Conservation (phyloP, 1,140 invertebrate species). For the Saxidomus purpurata region DNA sequence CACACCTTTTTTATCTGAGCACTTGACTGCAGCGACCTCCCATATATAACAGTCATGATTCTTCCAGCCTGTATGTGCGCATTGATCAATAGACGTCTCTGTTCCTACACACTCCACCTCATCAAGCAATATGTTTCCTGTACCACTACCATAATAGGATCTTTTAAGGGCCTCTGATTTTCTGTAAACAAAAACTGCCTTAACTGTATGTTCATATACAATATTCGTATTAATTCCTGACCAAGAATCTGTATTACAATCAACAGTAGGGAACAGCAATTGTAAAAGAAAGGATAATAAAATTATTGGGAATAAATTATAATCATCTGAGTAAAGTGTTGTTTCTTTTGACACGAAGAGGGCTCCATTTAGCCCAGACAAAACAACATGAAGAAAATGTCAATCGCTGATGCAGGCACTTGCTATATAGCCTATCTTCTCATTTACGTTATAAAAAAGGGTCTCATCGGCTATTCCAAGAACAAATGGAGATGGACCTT, state of each 20-base stretch:
- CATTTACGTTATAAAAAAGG: no score
- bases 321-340: no score
- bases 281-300: not conserved
- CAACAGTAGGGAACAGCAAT: not conserved
- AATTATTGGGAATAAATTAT: no score
- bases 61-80: constrained; percentile 43
- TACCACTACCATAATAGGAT: not conserved
- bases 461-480: no score
- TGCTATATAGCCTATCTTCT: no score
- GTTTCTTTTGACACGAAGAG: no score
- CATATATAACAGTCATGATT: constrained; percentile 21
- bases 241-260: not conserved
- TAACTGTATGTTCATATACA: no score
- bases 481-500: no score
- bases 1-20: constrained; percentile 11
- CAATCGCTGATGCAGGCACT: no score
- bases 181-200: constrained; percentile 11
- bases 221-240: not conserved
- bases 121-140: constrained; percentile 90
- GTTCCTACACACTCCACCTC: constrained; percentile 90
- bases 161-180: not conserved
- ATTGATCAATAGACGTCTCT: constrained; percentile 88
- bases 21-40: constrained; percentile 35
- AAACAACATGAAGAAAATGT: no score
- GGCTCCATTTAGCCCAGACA: no score